A percentile compares a stretch with the other conserved stretches of the same genome.
Conservation (phyloP, 2,113 vertebrate species). For the Lampris megalopsis region DNA sequence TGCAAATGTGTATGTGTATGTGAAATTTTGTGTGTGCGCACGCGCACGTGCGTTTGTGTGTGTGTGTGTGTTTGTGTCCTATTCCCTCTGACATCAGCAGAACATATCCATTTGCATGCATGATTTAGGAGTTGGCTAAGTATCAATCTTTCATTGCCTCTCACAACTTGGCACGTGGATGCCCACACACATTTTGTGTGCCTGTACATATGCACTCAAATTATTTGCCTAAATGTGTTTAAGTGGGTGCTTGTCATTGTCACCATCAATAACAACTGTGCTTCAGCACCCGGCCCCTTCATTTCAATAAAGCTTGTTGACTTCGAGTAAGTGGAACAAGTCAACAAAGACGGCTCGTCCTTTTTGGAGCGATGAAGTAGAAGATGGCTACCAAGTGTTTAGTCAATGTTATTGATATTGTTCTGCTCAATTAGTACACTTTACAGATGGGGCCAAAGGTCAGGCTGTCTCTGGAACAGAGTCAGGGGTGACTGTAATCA, state of each 20-base stretch:
- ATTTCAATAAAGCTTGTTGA: slow-evolving; percentile 22
- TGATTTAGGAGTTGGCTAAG: slow-evolving; percentile 56
- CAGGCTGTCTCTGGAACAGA: background rate
- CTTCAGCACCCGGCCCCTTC: background rate
- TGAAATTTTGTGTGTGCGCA: background rate
- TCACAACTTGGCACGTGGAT: slow-evolving; percentile 22
- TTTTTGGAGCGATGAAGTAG: background rate
- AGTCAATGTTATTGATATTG: slow-evolving; percentile 2
- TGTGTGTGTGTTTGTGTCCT: background rate
- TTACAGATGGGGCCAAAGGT: background rate
- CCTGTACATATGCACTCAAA: slow-evolving; percentile 14
- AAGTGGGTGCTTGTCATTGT: slow-evolving; percentile 35
- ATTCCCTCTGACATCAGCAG: slow-evolving; percentile 36
- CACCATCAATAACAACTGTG: slow-evolving; percentile 10
- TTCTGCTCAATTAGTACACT: background rate
- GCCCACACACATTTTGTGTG: slow-evolving; percentile 5
- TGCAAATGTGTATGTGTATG: slow-evolving; percentile 13
- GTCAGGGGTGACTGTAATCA: background rate
- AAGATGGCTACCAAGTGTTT: background rate
- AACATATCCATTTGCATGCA: slow-evolving; percentile 61
- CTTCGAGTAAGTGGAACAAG: slow-evolving; percentile 24
- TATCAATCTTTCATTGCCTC: slow-evolving; percentile 64
- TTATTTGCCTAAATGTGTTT: slow-evolving; percentile 37
- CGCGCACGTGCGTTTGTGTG: background rate
- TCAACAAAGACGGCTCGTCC: background rate